Conservation (phyloP, 1,140 invertebrate genomes). For the Drosophila busckii region DNA sequence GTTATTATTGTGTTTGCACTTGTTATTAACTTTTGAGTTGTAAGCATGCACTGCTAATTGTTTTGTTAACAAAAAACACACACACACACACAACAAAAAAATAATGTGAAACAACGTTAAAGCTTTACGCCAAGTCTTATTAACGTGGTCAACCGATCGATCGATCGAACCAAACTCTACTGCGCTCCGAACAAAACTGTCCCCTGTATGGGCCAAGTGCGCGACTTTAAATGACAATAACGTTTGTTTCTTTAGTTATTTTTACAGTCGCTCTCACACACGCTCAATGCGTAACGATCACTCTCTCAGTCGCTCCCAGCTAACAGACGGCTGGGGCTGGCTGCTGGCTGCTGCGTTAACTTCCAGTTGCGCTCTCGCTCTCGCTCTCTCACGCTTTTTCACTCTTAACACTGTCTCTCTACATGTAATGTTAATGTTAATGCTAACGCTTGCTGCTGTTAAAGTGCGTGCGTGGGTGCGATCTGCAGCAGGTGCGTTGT, state of each 20-base stretch:
- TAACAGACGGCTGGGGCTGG: too few relatives aligned
- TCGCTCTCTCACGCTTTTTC: background rate
- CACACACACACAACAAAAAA: too few relatives aligned
- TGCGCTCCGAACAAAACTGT: conserved; percentile 62
- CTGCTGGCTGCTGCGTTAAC: too few relatives aligned
- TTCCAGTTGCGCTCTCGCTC: background rate
- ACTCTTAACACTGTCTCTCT: conserved; percentile 2
- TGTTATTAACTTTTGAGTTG: too few relatives aligned
- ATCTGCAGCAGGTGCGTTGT: conserved; percentile 32
- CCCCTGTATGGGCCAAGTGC: conserved; percentile 57
- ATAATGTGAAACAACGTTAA: too few relatives aligned
- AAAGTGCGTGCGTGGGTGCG: background rate
- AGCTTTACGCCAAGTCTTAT: too few relatives aligned
- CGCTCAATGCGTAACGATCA: conserved; percentile 23
- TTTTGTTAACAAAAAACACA: too few relatives aligned
- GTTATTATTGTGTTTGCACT: too few relatives aligned
- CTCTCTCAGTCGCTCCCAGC: conserved; percentile 10
- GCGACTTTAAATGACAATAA: conserved; percentile 40
- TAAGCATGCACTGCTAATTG: too few relatives aligned
- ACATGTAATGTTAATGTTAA: conserved; percentile 21
- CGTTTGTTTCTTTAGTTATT: conserved; percentile 25
- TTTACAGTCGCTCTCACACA: conserved; percentile 20
- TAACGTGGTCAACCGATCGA: too few relatives aligned
- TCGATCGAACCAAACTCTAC: conserved; percentile 36
- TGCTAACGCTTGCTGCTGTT: background rate